Evolutionary conservation across 2,888 invertebrate genomes (phyloP).

Genomic region (Athalia circularis): DNA sequence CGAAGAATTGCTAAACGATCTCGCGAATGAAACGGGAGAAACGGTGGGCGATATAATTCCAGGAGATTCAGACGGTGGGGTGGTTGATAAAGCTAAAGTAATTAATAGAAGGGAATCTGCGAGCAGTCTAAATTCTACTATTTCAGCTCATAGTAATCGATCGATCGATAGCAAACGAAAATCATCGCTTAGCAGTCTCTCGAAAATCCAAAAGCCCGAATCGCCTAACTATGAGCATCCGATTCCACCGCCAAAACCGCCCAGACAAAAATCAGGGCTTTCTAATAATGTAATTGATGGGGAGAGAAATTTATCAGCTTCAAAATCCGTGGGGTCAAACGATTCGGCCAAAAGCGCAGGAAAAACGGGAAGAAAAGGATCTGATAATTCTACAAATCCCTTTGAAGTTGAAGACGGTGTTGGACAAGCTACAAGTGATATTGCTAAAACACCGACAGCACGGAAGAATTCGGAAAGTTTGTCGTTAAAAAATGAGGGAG

Average conservation of each 20-base stretch:
- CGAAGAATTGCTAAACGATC: conserved; percentile 33
- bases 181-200: conserved; percentile 6
- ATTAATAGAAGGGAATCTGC: conserved; percentile 35
- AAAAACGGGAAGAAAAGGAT: conserved; percentile 32
- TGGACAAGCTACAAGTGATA: conserved; percentile 66
- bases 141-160: conserved; percentile 36
- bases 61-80: not conserved
- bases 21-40: conserved; percentile 11
- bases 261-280: conserved; percentile 74
- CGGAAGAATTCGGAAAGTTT: conserved; percentile 48
- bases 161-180: conserved; percentile 19
- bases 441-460: conserved; percentile 23
- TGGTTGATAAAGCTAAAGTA: conserved; percentile 35
- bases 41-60: conserved; percentile 34
- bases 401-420: conserved; percentile 61
- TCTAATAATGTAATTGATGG: conserved; percentile 69
- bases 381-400: conserved; percentile 24
- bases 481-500: conserved; percentile 54
- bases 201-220: conserved; percentile 20
- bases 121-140: conserved; percentile 25
- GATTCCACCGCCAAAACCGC: conserved; percentile 73
- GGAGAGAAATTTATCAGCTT: conserved; percentile 13
- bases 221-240: conserved; percentile 61
- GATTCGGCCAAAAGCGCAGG: conserved; percentile 42
- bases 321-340: conserved; percentile 46